A percentile compares a stretch with the other conserved stretches of the same genome.
Conservation (phyloP, 2,113 vertebrate species). For the Cygnus atratus region DNA sequence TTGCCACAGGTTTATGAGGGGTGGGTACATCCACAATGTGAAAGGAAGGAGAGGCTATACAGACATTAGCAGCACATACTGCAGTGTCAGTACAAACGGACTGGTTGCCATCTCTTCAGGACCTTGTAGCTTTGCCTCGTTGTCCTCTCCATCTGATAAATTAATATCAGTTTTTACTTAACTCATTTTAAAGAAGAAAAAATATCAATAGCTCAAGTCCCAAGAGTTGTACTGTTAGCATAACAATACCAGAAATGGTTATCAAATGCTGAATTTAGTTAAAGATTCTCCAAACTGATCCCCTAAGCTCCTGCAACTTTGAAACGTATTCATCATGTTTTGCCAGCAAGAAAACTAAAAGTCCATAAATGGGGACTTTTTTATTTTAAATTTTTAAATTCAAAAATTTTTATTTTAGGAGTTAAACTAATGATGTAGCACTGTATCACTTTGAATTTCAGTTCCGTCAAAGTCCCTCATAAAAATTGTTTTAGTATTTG, state of each 20-base stretch:
- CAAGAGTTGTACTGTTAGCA: not conserved
- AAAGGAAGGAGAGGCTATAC: not conserved
- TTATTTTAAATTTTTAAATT: too few relatives aligned
- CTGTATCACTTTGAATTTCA: not conserved
- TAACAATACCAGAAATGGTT: not conserved
- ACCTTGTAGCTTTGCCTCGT: not conserved
- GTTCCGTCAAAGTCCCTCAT: not conserved
- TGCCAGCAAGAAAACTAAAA: constrained; percentile 6
- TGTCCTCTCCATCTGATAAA: not conserved
- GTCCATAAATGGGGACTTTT: not conserved
- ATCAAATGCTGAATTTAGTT: constrained; percentile 19
- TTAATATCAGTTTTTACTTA: constrained; percentile 1
- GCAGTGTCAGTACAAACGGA: not conserved
- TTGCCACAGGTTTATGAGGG: not conserved
- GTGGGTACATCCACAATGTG: not conserved
- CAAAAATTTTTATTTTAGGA: not conserved
- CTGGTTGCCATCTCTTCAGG: not conserved
- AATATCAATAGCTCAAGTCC: not conserved
- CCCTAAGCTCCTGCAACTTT: constrained; percentile 1
- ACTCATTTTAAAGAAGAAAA: constrained; percentile 23
- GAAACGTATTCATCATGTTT: constrained; percentile 10
- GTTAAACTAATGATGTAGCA: not conserved
- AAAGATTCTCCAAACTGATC: constrained; percentile 10
- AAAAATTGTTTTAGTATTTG: constrained; percentile 20
- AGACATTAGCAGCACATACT: not conserved